Base-by-base conservation (phyloP, 2,113 vertebrate species). In the Sinocyclocheilus grahami region DNA sequence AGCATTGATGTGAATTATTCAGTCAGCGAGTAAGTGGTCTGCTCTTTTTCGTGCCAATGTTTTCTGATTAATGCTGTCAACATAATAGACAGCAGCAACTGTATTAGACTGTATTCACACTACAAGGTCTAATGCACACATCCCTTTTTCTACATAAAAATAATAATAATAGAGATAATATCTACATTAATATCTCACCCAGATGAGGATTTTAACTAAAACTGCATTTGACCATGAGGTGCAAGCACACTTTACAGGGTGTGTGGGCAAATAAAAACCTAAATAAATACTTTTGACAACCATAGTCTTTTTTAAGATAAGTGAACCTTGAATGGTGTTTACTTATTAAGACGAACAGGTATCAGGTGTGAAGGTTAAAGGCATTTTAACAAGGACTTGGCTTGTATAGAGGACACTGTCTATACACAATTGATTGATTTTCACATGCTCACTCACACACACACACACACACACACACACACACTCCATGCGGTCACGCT, bases 1-100 rank as follows among this genome's bases (percentile, higher is more conserved):
- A 62, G 30, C 55, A 39, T 37, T 13, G 33, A 55, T 37, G 30
- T 37, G 3, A 13, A 42, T 22, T 80, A 22, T 79, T 33, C 53
- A 79, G 27, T 55, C 5, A 74, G 12, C 60, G 20, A 79, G 30
- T 58, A 53, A 84, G 12, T 62, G 30, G 20, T 58, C 58, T 11
- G 48, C 24, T 22, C 10, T 48, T 62, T 53, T 18, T 51, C 0
- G 14, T 22, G 65, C 30, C 58, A 37, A 13, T 37, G 55, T 37
- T 80, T 24, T 62, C 78, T 62, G 55, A 80, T 80, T 80, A 80
- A 80, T n/a, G 33, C 33, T 62, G 78, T 62, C 78, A 80, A 58
- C 78, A 63, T 63, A 30, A 37, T 62, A 60, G 78, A 62, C 78
- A 62, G 55, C 58, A 62, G 55, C 78, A 80, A 12, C 30, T 80